Base-by-base conservation (phyloP, 2,888 invertebrate species). In the Ommatoiulus sabulosus region DNA sequence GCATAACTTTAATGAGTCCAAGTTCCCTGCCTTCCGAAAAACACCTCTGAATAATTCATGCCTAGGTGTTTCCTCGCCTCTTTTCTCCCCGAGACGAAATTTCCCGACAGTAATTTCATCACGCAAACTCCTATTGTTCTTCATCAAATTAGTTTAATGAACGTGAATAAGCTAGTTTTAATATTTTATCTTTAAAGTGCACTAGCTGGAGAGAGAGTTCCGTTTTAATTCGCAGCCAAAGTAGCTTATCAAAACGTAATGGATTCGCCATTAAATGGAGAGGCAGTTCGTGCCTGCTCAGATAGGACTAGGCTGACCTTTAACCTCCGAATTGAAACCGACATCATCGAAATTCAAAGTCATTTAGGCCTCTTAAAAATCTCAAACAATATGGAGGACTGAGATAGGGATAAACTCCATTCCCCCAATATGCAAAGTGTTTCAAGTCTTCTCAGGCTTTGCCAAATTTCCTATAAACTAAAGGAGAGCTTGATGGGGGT, bases 1-100 rank as follows among this genome's bases (percentile, higher is more conserved):
- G 72, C 72, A 72, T 72, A 72, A 72, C 72, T 72, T 72, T 72
- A 72, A 72, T 72, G 72, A 72, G 72, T 72, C 72, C 72, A 72
- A 72, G 72, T 72, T 72, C 72, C 72, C 72, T 35, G 35, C 35
- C 52, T 24, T 24, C 72, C 8, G 72, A 72, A 72, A 72, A 72
- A 72, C 72, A 72, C 72, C 72, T 72, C 72, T 72, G 72, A 72
- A 72, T 72, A 72, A 72, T 72, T 72, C 72, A 72, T 72, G 72
- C 24, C 20, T 72, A 72, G 72, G 72, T 72, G 72, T 72, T 52
- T 72, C 72, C 63, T 63, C 20, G 17, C n/a, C 63, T 52, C 52
- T 52, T 52, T 52, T 12, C 72, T 72, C 72, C 72, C 72, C 72
- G 1, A 72, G 72, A 72, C 72, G 24, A 72, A 63, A n/a, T 63